A percentile compares a stretch with the other conserved stretches of the same genome.
phyloP scores from a whole-genome alignment of 2,888 invertebrate species.

The Cephonodes hylas region DNA sequence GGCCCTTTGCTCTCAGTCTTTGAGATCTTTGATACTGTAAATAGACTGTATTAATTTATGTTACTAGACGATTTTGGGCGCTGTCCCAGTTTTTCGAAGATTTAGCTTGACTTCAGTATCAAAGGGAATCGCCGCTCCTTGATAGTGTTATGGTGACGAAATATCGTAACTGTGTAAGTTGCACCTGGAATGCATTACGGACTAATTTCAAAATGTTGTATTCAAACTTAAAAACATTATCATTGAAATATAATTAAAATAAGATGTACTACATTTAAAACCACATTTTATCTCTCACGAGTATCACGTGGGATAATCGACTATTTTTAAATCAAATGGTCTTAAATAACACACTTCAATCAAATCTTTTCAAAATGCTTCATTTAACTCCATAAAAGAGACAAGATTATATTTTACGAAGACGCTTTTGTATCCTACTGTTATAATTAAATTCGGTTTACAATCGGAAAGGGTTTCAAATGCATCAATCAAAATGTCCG shows the following conservation, averaged over 20 bases:
- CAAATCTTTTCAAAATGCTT: constrained; percentile 3
- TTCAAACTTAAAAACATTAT: too few species aligned
- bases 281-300: background rate
- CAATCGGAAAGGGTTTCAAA: constrained; percentile 27
- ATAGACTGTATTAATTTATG: constrained; percentile 41
- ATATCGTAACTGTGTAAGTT: too few species aligned
- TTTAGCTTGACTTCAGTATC: constrained; percentile 17
- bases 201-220: too few species aligned
- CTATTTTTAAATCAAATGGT: background rate
- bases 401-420: constrained; percentile 11
- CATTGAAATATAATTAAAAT: too few species aligned
- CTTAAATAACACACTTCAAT: constrained; percentile 1
- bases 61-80: constrained; percentile 32
- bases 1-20: constrained; percentile 52
- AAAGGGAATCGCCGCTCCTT: background rate
- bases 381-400: constrained; percentile 8
- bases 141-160: background rate
- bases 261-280: background rate
- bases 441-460: constrained; percentile 2
- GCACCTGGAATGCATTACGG: too few species aligned
- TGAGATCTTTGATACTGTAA: constrained; percentile 59
- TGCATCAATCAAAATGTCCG: constrained; percentile 31
- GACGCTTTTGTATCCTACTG: constrained; percentile 5
- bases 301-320: background rate
- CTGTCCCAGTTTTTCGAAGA: constrained; percentile 22